These are phyloP conservation scores for Sebastes steindachneri DNA, from an alignment of 2,797 vertebrate species.

Conservation along the genomic window DNA sequence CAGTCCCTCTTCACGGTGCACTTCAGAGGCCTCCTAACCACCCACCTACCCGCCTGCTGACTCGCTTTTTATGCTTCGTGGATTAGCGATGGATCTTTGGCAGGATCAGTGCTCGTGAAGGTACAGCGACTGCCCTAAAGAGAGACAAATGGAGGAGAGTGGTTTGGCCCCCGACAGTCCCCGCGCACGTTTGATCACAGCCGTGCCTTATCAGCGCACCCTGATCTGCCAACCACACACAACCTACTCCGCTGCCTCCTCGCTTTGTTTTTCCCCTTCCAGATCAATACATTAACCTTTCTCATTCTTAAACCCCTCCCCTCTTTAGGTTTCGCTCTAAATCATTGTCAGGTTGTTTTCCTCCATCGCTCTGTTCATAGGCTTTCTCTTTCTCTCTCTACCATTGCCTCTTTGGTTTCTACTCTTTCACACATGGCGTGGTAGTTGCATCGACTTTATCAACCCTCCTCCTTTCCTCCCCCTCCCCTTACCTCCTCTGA, in stretches of 20 bases:
- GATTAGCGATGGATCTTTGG: constrained; percentile 68
- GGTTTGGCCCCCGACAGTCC: constrained; percentile 44
- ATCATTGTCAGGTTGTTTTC: constrained; percentile 69
- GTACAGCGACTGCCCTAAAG: constrained; percentile 52
- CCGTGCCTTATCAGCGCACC: constrained; percentile 50
- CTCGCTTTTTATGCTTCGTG: constrained; percentile 46
- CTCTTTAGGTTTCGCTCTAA: constrained; percentile 53
- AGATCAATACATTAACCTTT: constrained; percentile 81
- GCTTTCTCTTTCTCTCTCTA: constrained; percentile 35
- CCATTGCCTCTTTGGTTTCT: constrained; percentile 52
- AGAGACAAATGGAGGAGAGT: constrained; percentile 67
- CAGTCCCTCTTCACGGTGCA: constrained; percentile 41
- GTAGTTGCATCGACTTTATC: constrained; percentile 63
- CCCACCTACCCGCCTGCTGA: constrained; percentile 47
- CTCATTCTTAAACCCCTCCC: constrained; percentile 57
- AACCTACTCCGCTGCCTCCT: constrained; percentile 44
- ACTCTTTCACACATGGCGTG: constrained; percentile 39
- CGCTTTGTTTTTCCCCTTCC: constrained; percentile 51
- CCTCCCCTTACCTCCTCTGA: constrained; percentile 26
- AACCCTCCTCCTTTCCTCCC: constrained; percentile 25
- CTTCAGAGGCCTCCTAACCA: constrained; percentile 57
- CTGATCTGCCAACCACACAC: constrained; percentile 58
- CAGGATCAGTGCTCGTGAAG: constrained; percentile 63
- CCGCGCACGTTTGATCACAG: constrained; percentile 65
- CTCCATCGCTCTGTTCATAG: constrained; percentile 8